A percentile compares a stretch with the other conserved stretches of the same genome.
phyloP scores from a whole-genome alignment of 1,140 invertebrate species.

The Triops longicaudatus region DNA sequence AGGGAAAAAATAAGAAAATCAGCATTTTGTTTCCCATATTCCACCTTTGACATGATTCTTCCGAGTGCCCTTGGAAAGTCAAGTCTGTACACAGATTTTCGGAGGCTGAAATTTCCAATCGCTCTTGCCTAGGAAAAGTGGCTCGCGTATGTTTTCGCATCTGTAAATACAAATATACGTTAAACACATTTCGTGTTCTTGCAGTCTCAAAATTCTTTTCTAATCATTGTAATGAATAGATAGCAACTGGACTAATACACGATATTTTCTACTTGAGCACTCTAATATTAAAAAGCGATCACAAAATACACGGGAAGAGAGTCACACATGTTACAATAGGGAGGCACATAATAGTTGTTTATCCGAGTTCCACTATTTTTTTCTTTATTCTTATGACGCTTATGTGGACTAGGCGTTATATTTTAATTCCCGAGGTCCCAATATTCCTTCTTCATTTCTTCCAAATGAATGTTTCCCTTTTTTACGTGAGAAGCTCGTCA shows the following conservation, averaged over 20 bases:
- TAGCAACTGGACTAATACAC: too few species aligned
- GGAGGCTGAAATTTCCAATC: too few species aligned
- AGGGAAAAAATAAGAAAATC: too few species aligned
- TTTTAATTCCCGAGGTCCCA: background rate
- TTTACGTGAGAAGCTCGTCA: constrained; percentile 11
- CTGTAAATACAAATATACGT: background rate
- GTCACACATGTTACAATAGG: background rate
- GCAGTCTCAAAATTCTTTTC: background rate
- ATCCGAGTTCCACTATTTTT: background rate
- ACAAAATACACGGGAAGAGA: too few species aligned
- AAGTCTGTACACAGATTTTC: too few species aligned
- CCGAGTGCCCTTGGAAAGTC: too few species aligned
- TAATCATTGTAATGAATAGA: background rate
- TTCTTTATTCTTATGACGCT: background rate
- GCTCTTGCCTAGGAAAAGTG: background rate
- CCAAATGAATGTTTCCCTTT: background rate
- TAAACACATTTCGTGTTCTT: background rate
- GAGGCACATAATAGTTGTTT: background rate
- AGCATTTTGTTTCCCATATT: too few species aligned
- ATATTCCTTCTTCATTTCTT: background rate
- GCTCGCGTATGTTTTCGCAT: background rate
- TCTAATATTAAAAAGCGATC: too few species aligned
- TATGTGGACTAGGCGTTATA: background rate
- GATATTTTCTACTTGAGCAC: too few species aligned
- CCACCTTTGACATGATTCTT: too few species aligned